Evolutionary conservation across 2,113 vertebrate genomes (phyloP).

Genomic region (Rostratula benghalensis): DNA sequence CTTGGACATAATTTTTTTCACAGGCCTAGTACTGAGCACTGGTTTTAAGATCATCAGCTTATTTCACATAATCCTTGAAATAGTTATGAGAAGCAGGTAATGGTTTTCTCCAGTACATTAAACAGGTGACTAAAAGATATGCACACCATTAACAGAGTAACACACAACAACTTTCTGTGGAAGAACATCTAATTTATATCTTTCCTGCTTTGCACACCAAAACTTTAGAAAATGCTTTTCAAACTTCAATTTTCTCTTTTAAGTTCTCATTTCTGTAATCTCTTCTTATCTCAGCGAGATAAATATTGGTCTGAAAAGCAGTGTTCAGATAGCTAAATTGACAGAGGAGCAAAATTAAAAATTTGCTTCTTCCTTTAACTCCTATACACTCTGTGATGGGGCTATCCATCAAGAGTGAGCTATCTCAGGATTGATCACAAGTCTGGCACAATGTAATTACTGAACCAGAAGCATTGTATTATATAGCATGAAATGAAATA

Average conservation of each 20-base stretch:
- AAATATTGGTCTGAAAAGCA: slow-evolving; percentile 44
- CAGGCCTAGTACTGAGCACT: not conserved
- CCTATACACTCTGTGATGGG: not conserved
- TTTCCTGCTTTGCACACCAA: not conserved
- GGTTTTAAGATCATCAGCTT: not conserved
- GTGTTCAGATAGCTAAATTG: slow-evolving; percentile 20
- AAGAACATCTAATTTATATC: not conserved
- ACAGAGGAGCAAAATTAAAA: slow-evolving; percentile 59
- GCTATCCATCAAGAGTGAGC: slow-evolving; percentile 64
- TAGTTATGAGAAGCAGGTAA: not conserved
- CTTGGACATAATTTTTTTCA: not conserved
- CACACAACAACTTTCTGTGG: not conserved
- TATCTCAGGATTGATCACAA: slow-evolving; percentile 68
- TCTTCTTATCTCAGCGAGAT: slow-evolving; percentile 26
- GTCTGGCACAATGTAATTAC: slow-evolving; percentile 66
- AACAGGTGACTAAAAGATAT: slow-evolving; percentile 27
- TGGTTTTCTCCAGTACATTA: slow-evolving; percentile 44
- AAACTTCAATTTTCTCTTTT: not conserved
- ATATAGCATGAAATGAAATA: slow-evolving; percentile 68
- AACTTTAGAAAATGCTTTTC: slow-evolving; percentile 39
- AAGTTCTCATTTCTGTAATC: slow-evolving; percentile 54
- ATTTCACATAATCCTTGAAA: slow-evolving; percentile 18
- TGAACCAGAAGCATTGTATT: slow-evolving; percentile 63
- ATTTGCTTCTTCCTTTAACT: slow-evolving; percentile 41
- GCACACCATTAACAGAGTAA: slow-evolving; percentile 27